A percentile compares a stretch with the other conserved stretches of the same genome.
These are phyloP conservation scores for Tautogolabrus adspersus DNA, from an alignment of 2,113 vertebrate genomes.

Conservation along the genomic window DNA sequence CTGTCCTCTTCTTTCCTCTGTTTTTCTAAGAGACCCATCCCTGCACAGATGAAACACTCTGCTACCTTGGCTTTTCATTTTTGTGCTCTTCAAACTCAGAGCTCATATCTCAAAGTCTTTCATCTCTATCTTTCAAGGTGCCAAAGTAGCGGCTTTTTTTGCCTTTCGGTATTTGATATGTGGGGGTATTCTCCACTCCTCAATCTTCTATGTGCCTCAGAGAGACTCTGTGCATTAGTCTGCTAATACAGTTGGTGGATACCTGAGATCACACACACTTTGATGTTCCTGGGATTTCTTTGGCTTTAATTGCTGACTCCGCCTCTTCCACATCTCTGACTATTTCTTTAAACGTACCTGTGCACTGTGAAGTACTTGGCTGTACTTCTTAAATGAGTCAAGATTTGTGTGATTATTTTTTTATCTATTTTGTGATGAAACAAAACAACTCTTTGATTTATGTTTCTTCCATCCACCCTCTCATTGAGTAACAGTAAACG, in stretches of 20 bases:
- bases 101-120: conserved; percentile 66
- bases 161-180: conserved; percentile 48
- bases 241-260: conserved; percentile 32
- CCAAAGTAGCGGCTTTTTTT: conserved; percentile 41
- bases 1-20: conserved; percentile 28
- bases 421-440: conserved; percentile 9
- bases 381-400: conserved; percentile 8
- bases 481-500: no score
- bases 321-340: conserved; percentile 24
- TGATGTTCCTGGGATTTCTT: conserved; percentile 43
- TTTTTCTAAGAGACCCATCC: conserved; percentile 46
- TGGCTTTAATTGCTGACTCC: conserved; percentile 41
- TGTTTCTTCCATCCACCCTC: no score
- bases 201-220: conserved; percentile 58
- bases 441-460: neutral
- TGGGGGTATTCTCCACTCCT: conserved; percentile 30
- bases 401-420: neutral
- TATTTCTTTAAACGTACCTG: conserved; percentile 21
- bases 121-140: conserved; percentile 65
- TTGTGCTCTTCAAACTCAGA: conserved; percentile 46
- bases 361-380: neutral
- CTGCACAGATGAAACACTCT: conserved; percentile 53
- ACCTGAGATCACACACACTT: conserved; percentile 58
- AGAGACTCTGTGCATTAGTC: conserved; percentile 41
- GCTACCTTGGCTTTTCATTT: conserved; percentile 32